These are phyloP conservation scores for Gari tellinella DNA, from an alignment of 2,888 invertebrate species.

Conservation along the genomic window DNA sequence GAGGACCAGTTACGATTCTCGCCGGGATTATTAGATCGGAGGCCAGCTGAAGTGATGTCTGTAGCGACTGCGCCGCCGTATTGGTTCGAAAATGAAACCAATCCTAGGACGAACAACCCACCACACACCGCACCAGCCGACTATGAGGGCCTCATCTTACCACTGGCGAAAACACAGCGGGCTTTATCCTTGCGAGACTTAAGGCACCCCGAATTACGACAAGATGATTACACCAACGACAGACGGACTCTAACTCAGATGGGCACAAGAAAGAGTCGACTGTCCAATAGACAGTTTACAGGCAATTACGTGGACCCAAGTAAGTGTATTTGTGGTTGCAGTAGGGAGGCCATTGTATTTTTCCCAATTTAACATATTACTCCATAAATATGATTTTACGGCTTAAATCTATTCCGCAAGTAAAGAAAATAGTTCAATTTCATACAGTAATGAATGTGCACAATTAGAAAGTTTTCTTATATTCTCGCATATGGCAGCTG, in stretches of 20 bases:
- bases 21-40: conserved; percentile 15
- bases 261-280: conserved; percentile 27
- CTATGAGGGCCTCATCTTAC: conserved; percentile 8
- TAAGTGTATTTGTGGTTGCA: conserved; percentile 50
- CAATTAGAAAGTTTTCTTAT: too few species aligned
- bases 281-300: conserved; percentile 66
- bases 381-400: too few species aligned
- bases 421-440: too few species aligned
- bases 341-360: not conserved
- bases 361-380: too few species aligned
- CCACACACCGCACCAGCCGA: conserved; percentile 62
- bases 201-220: conserved; percentile 28
- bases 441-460: too few species aligned
- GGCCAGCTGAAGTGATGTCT: conserved; percentile 48
- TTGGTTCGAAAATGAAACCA: conserved; percentile 38
- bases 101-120: conserved; percentile 38
- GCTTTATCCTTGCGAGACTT: conserved; percentile 49
- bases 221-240: conserved; percentile 9
- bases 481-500: too few species aligned
- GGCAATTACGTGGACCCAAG: conserved; percentile 73
- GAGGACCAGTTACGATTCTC: conserved; percentile 45
- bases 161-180: conserved; percentile 7
- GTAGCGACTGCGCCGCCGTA: conserved; percentile 64
- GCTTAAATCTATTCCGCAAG: too few species aligned
- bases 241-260: not conserved